Percentiles rank a stretch among this genome's conserved stretches.
These are phyloP conservation scores for Epinephelus lanceolatus DNA, from an alignment of 2,113 vertebrate genomes.

Conservation along the genomic window DNA sequence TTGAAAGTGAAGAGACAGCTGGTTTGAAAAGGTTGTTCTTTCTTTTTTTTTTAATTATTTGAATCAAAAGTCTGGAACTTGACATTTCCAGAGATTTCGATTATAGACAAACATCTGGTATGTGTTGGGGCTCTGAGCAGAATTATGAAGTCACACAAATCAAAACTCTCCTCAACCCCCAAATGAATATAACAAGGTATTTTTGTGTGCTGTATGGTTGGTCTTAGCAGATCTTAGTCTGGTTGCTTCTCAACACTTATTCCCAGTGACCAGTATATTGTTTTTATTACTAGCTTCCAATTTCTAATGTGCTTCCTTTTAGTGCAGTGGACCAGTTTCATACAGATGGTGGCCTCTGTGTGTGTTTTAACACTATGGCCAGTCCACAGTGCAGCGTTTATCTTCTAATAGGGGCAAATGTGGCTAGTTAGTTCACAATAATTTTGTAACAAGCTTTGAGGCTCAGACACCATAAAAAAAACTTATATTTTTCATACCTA, in stretches of 20 bases:
- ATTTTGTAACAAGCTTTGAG: constrained; percentile 1
- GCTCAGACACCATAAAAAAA: background rate
- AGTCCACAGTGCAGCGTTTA: constrained; percentile 38
- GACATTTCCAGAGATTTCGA: constrained; percentile 64
- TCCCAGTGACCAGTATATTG: constrained; percentile 36
- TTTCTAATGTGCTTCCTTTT: constrained; percentile 24
- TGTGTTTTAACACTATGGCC: constrained; percentile 33
- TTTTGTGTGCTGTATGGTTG: constrained; percentile 56
- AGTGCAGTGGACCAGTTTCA: constrained; percentile 61
- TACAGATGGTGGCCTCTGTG: constrained; percentile 60
- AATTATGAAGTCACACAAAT: constrained; percentile 47
- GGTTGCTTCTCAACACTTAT: constrained; percentile 48
- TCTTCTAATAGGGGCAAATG: background rate
- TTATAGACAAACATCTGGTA: constrained; percentile 57
- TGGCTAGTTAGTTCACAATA: background rate
- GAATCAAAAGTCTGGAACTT: constrained; percentile 83
- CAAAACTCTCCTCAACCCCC: constrained; percentile 59
- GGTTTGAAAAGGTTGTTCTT: constrained; percentile 90
- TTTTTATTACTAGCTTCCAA: constrained; percentile 32
- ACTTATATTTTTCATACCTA: background rate
- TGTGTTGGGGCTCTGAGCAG: constrained; percentile 67
- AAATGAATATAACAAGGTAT: constrained; percentile 29
- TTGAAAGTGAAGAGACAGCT: constrained; percentile 98
- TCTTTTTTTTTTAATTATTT: constrained; percentile 83
- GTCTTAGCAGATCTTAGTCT: constrained; percentile 47